phyloP scores from a whole-genome alignment of 2,888 invertebrate species.

The Tipula unca region DNA sequence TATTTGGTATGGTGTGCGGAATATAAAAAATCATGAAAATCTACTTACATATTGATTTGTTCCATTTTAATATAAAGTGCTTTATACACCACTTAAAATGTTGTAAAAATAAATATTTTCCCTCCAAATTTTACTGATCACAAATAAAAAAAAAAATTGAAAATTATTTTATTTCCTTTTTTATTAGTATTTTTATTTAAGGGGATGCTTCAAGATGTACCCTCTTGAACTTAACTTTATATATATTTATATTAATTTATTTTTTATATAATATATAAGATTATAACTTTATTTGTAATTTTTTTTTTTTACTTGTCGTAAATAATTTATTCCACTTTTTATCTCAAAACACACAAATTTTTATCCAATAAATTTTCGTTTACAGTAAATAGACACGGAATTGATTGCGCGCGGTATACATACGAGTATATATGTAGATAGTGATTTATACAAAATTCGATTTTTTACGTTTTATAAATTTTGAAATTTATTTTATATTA shows the following conservation, averaged over 20 bases:
- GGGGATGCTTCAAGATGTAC: not conserved
- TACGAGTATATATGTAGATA: no score
- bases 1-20: not conserved
- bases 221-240: not conserved
- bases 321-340: not conserved
- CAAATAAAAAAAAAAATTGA: not conserved
- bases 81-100: not conserved
- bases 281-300: not conserved
- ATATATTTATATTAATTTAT: no score
- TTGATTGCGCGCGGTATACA: not conserved
- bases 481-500: not conserved
- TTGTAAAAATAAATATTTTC: not conserved
- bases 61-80: not conserved
- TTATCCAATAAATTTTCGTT: not conserved
- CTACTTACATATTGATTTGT: not conserved
- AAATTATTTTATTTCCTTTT: not conserved
- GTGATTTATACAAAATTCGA: no score
- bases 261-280: no score
- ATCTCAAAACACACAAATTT: not conserved
- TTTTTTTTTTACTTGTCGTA: not conserved
- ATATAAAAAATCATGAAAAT: not conserved
- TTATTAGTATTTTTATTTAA: not conserved
- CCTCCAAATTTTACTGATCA: not conserved
- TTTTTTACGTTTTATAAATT: no score
- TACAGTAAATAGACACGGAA: not conserved